Evolutionary conservation across 2,797 vertebrate species (phyloP), one percentile per base, ranked within the genome.

Genomic region (Hyperoplus lanceolatus): DNA sequence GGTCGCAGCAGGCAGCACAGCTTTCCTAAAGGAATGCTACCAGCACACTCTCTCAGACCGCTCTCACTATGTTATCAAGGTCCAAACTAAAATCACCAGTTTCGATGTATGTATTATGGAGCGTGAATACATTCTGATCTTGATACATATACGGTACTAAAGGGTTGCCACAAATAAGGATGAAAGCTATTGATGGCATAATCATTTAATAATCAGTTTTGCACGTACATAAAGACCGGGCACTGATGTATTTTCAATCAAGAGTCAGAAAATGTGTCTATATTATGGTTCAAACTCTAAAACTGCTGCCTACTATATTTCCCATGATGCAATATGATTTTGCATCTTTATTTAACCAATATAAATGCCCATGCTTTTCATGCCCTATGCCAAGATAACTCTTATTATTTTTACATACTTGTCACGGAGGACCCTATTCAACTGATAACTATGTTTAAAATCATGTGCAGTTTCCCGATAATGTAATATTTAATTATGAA

Each of bases 11-110:
- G 60, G 43, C 67, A 46, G 41, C 38, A 0, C 13, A 11, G 39
- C 16, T 58, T 43, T 64, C 53, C 39, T 63, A 46, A 48, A 64
- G 69, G 41, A 9, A 11, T 41, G 59, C 36, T 41, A 15, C 39
- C 50, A 56, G 73, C 69, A 51, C n/a, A 61, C 29, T 38, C 41
- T 7, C 29, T 9, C 14, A n/a, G n/a, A 50, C 41, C 66, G 13
- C 58, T 61, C 49, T 61, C 16, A 38, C 14, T 4, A 39, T 51
- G 50, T 8, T 3, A 70, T 13, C 63, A 21, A 75, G 21, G 50
- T 43, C 54, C 6, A n/a, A 38, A 46, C 29, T 10, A 64, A 43
- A 48, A 58, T 7, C 13, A 29, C 29, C 3, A 29, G 29, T 9
- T 39, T 11, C 1, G n/a, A 9, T 9, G 4, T 46, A 4, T 13